Evolutionary conservation across 2,888 invertebrate genomes (phyloP), one percentile per base, ranked within the genome.

Genomic region (Crossocerus cetratus): DNA sequence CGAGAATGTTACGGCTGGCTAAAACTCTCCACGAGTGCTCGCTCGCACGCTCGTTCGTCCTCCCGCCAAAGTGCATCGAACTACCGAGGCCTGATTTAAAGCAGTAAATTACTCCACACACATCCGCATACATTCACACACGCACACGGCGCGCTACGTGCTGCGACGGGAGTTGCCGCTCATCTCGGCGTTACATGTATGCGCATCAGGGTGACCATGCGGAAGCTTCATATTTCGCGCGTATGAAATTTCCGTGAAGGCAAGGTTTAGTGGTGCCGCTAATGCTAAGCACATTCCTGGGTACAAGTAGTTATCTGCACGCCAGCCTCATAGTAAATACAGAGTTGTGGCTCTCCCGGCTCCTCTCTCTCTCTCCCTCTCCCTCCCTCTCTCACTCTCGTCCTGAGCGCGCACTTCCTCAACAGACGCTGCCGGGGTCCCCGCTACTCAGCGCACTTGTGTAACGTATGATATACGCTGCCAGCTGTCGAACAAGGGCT

Each of bases 401-500:
- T 67, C 65, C 60, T 53, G 44, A 60, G 64, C 45, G 32, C 32
- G 59, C 56, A 64, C 67, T 69, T 80, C 68, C 64, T 74, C 44
- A 13, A 72, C 56, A 62, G 32, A 32, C 70, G 32, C 65, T 62
- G 56, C 67, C 56, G 16, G 49, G 16, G 55, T 73, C 56, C 62
- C 44, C 57, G 65, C 54, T 60, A 63, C 58, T 69, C 62, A 72
- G 49, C 63, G 67, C 66, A 66, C 58, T 61, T 68, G 54, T 78
- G 74, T 78, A 76, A 82, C 69, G 74, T 77, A 65, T 80, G 78
- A 80, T 82, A 82, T 82, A 82, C 76, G 74, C 63, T 72, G 78
- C 83, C 83, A 83, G 81, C 83, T 84, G 82, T 85, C 82, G 82
- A 82, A 81, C 79, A 83, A 86, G 84, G 84, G 78, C 83, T 85